Evolutionary conservation across 2,888 invertebrate species (phyloP).

Genomic region (Lysandra bellargus): DNA sequence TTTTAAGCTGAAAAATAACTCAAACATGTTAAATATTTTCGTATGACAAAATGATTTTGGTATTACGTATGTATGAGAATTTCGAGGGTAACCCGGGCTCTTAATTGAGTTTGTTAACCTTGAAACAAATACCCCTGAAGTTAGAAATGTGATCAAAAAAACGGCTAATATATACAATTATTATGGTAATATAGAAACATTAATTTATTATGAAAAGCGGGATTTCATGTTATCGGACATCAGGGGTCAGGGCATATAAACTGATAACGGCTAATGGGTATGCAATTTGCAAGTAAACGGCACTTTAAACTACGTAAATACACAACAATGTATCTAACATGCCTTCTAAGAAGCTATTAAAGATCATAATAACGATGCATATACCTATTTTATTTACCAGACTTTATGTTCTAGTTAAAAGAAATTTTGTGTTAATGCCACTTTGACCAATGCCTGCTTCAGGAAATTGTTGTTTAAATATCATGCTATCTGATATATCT

Average conservation of each 20-base stretch:
- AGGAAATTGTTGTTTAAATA: no score
- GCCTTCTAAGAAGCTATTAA: not conserved
- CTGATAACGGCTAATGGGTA: slow-evolving; percentile 6
- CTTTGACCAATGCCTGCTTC: no score
- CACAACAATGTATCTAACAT: not conserved
- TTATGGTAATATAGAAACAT: not conserved
- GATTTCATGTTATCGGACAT: slow-evolving; percentile 10
- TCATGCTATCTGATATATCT: no score
- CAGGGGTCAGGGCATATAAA: not conserved
- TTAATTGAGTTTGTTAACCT: no score
- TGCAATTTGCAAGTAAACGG: slow-evolving; percentile 9
- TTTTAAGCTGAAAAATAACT: no score
- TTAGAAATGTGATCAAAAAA: no score
- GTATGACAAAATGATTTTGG: no score
- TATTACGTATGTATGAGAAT: no score
- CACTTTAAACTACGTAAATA: not conserved
- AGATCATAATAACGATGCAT: not conserved
- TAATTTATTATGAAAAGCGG: not conserved
- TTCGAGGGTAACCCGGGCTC: no score
- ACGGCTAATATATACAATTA: not conserved
- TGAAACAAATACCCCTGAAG: no score
- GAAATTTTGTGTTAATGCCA: not conserved
- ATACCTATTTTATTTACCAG: not conserved
- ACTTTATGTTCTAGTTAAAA: not conserved
- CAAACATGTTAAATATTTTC: no score